Evolutionary conservation across 2,113 vertebrate genomes (phyloP).

Genomic region (Neotoma lepida): DNA sequence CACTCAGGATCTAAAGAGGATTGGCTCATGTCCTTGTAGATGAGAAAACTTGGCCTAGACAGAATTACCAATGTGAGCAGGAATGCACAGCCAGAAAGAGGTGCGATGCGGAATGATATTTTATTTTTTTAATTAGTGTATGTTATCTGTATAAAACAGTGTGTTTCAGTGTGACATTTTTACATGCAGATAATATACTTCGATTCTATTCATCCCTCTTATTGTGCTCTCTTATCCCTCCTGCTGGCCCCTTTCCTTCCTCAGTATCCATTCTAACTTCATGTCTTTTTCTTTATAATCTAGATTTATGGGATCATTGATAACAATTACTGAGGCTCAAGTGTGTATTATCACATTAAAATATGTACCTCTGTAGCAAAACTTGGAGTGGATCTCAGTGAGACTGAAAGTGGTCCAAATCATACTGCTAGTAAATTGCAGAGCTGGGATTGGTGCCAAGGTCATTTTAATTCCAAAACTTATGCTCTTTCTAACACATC

Average conservation of each 20-base stretch:
- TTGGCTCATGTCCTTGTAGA: not conserved
- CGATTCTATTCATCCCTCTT: too few relatives aligned
- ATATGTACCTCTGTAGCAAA: not conserved
- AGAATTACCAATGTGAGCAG: not conserved
- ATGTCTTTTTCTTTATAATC: not conserved
- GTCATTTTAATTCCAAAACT: constrained; percentile 72
- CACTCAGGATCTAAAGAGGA: not conserved
- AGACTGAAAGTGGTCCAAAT: constrained; percentile 51
- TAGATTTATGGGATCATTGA: not conserved
- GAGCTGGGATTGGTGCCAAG: constrained; percentile 64
- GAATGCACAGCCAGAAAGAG: not conserved
- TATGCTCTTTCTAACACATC: constrained; percentile 54
- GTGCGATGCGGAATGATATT: not conserved
- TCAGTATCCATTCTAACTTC: not conserved
- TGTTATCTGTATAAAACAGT: not conserved
- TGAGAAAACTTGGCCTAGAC: not conserved
- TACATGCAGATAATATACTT: not conserved
- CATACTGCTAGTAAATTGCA: constrained; percentile 45
- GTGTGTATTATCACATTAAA: constrained; percentile 4
- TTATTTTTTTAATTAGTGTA: not conserved
- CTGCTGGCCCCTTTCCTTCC: not conserved
- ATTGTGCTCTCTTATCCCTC: not conserved
- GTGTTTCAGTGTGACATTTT: not conserved
- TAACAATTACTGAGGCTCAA: constrained; percentile 24
- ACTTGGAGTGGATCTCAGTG: not conserved